Percentiles rank a stretch among this genome's conserved stretches.
phyloP scores from a whole-genome alignment of 1,140 invertebrate species.

The Archivesica marissinica region DNA sequence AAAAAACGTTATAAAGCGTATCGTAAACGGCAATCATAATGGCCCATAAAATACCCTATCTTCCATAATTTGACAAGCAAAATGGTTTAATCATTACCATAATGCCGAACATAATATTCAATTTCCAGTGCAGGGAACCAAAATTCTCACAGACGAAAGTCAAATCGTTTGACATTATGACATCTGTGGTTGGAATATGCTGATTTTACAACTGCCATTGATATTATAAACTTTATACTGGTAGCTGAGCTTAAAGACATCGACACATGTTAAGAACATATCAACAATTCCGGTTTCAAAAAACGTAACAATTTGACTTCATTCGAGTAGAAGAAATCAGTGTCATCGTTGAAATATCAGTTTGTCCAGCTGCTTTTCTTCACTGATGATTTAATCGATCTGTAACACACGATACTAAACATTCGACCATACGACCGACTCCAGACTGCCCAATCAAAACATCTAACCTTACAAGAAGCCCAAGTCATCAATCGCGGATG shows the following conservation, averaged over 20 bases:
- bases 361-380: slow-evolving; percentile 25
- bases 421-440: not conserved
- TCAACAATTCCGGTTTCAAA: not conserved
- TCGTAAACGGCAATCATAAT: slow-evolving; percentile 13
- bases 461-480: slow-evolving; percentile 21
- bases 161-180: not conserved
- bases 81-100: not conserved
- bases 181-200: no score
- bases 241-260: no score
- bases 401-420: not conserved
- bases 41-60: slow-evolving; percentile 23
- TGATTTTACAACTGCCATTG: no score
- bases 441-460: slow-evolving; percentile 21
- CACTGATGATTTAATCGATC: not conserved
- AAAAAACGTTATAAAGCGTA: not conserved
- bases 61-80: slow-evolving; percentile 20
- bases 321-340: slow-evolving; percentile 15
- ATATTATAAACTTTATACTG: no score
- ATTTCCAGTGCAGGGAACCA: not conserved
- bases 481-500: slow-evolving; percentile 8
- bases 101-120: slow-evolving; percentile 16
- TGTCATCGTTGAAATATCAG: slow-evolving; percentile 1
- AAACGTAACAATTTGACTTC: not conserved
- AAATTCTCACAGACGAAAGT: not conserved
- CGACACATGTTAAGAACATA: no score